Evolutionary conservation across 2,888 invertebrate species (phyloP), one percentile per base, ranked within the genome.

Genomic region (Lasiommata megera): DNA sequence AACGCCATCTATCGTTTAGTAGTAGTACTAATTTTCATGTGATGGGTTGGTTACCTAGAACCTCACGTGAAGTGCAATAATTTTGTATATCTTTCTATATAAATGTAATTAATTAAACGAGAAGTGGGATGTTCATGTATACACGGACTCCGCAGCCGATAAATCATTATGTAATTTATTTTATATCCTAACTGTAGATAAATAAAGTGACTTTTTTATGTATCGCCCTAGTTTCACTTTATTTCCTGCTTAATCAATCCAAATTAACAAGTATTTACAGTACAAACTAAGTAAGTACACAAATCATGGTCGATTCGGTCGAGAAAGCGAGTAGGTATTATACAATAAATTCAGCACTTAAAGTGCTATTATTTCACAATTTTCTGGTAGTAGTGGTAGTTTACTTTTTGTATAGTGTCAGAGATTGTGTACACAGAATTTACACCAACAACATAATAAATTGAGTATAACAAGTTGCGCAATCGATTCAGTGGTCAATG

Each of bases 121-220:
- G 69, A 70, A 73, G 69, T 68, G 67, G 64, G 63, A 61, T 73
- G 73, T 77, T 73, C 70, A 72, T 74, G 71, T 77, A 75, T 71
- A 67, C 70, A 73, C 71, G 74, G 77, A 76, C 77, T 78, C 79
- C 77, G 80, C 82, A 75, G 77, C 80, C 77, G 81, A 74, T 73
- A 74, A 79, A 80, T 73, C 77, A 82, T 80, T 79, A 80, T 88
- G 86, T 90, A 90, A 89, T 89, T 88, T 89, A 89, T 88, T 89
- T 89, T 88, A 90, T 88, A 88, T 86, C 83, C 66, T 88, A 88
- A 88, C 80, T 90, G 89, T 90, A 90, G 90, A 89, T 90, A 79
- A 89, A 86, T 89, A 89, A 89, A 90, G 74, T 76, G 77, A 88
- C 83, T 86, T 88, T 88, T 89, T 84, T 88, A 89, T 88, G 86